Base-by-base conservation (phyloP, 2,888 invertebrate genomes). In the Heliconius cydno region DNA sequence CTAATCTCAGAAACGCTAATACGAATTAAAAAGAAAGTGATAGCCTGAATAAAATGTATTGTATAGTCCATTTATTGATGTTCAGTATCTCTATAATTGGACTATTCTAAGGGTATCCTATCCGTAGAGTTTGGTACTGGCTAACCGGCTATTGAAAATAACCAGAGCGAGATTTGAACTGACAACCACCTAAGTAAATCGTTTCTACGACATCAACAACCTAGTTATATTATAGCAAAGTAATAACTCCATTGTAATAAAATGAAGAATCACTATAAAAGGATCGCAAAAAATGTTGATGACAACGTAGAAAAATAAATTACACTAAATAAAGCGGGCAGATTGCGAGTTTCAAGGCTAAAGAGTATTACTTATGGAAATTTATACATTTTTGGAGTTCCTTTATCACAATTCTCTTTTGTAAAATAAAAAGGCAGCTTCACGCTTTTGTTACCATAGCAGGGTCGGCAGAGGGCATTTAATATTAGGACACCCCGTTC, bases 311-410 rank as follows among this genome's bases (percentile, higher is more conserved):
- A 72, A 76, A 66, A 66, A 78, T 80, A 80, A 78, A 78, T 78
- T 78, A 76, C 60, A 78, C 76, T 76, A 80, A 80, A 80, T 78
- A 80, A 80, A 76, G 70, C 66, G 78, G 78, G 71, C 80, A 80
- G 80, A 80, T 80, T 80, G 74, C 77, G 70, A 72, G 34, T 78
- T 76, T 72, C 78, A 81, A 81, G 81, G 81, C 68, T 78, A 57
- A 72, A 68, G 74, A 28, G 74, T 75, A 81, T 78, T 80, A 78
- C 34, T 68, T 78, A 78, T 80, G 78, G 78, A 76, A 78, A 80
- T 81, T 73, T 60, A 30, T 52, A 46, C 12, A 57, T 79, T 78
- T 70, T 70, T 41, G 41, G 70, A 46, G 70, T 41, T 41, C 70
- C 70, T 70, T 15, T 10, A 6, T 3, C 15, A 12, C 5, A 25